Base-by-base conservation (phyloP, 1,140 invertebrate species). In the Drosophila pectinifera region DNA sequence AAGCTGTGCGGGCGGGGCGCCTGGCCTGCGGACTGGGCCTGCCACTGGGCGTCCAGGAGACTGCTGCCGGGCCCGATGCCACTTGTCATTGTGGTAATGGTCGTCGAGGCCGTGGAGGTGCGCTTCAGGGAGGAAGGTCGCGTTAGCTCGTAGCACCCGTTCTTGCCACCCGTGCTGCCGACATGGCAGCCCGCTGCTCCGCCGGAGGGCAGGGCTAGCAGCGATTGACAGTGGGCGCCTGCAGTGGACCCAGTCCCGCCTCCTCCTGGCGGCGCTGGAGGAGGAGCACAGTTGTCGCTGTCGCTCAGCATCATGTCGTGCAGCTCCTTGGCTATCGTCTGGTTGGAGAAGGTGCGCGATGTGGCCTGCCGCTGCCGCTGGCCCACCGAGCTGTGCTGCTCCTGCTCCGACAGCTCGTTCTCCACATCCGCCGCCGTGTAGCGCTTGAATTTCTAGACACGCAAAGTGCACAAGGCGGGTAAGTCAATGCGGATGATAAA, bases 341-440 rank as follows among this genome's bases (percentile, higher is more conserved):
- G 89, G 65, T 91, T 91, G 28, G 88, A 91, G 55, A 90, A 88
- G 38, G 90, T 92, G 26, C 80, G 78, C 18, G 78, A 77, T 4
- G 85, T 73, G 26, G 72, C 61, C 54, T 79, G 86, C 39, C 83
- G 74, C 48, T 83, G 77, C 14, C 74, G 88, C 28, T 86, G 83
- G 24, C 80, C 76, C 46, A 82, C 73, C 20, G 88, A 69, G 54
- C 81, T 92, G 24, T 72, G 77, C 48, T 91, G 77, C 48, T 92
- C 91, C 51, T 90, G 90, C 58, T 92, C 91, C 7, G 91, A 92
- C 51, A 86, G 75, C 39, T 92, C 90, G 46, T 83, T 79, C 51
- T 92, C 91, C n/a, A 91, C 79, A 55, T 92, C 91, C 10, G 90
- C 83, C 10, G 90, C 78, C 16, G 90, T 91, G 41, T 92, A 92